Evolutionary conservation across 2,797 vertebrate species (phyloP), one percentile per base, ranked within the genome.

Genomic region (Cetoscarus ocellatus): DNA sequence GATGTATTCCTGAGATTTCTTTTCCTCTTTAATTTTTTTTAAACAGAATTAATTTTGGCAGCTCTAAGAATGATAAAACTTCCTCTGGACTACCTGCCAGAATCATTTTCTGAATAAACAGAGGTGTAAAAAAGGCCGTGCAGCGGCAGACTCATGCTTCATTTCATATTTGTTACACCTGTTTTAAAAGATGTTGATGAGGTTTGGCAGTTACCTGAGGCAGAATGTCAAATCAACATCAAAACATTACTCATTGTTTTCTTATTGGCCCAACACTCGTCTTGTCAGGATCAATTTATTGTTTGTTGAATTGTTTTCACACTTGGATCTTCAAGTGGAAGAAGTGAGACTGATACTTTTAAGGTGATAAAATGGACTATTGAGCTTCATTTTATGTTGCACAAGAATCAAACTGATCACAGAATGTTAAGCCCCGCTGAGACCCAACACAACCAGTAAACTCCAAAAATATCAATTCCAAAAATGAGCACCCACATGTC

Each of bases 161-260:
- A 15, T 67, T 77, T 77, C 54, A 52, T 8, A 70, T 80, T 56
- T 60, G 50, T 34, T 72, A 68, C 68, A 78, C 66, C 77, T 67
- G 59, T 34, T 70, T 65, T 34, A 57, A 73, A 62, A 77, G 61
- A 73, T 86, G 79, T 47, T 77, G 57, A 86, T 67, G 63, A 67
- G 59, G 40, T 58, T 73, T 79, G 70, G 72, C 79, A 66, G 74
- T 55, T 64, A 14, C 3, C 7, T 58, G 70, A 67, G 72, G 72
- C 49, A 35, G 39, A 19, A 17, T 67, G 62, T 75, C 58, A 11
- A 8, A 34, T 68, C 66, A 47, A 47, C 73, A 56, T 79, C 56
- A 50, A 63, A 77, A 79, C 60, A 64, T 8, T 15, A 8, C 34
- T 79, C 39, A 48, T 67, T 64, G 74, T 74, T 66, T 18, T 17